Percentiles rank a stretch among this genome's conserved stretches.
Evolutionary conservation across 2,888 invertebrate species (phyloP).

Genomic region (Hypena proboscidalis): DNA sequence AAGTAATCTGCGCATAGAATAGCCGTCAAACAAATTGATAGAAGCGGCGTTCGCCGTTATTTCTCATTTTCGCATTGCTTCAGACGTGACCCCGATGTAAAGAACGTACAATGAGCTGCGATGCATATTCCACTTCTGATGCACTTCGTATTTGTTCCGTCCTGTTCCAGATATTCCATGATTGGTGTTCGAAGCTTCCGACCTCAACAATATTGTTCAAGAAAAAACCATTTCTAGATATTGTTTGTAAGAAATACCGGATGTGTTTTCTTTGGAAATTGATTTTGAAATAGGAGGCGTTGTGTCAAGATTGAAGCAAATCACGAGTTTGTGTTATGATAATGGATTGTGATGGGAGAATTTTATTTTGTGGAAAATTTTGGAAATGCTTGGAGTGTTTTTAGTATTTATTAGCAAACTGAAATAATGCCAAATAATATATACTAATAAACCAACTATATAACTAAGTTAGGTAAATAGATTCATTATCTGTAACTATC

Average conservation of each 20-base stretch:
- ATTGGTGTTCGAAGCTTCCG: conserved; percentile 43
- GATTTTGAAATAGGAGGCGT: conserved; percentile 41
- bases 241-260: conserved; percentile 45
- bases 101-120: conserved; percentile 14
- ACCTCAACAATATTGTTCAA: conserved; percentile 40
- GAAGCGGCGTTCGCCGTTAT: conserved; percentile 37
- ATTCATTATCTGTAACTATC: too few relatives aligned
- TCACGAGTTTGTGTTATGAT: conserved; percentile 25
- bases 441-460: too few relatives aligned
- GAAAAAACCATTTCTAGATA: conserved; percentile 46
- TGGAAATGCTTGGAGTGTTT: not conserved
- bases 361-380: conserved; percentile 3
- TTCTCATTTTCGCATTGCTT: conserved; percentile 46
- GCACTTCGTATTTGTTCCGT: conserved; percentile 43
- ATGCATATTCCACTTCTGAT: conserved; percentile 46
- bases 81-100: conserved; percentile 40
- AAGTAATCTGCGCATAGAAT: conserved; percentile 28
- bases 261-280: conserved; percentile 46
- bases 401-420: too few relatives aligned
- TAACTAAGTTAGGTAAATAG: too few relatives aligned
- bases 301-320: conserved; percentile 44
- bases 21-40: conserved; percentile 39
- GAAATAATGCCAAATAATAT: too few relatives aligned
- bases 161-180: conserved; percentile 31
- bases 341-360: conserved; percentile 9